Evolutionary conservation across 2,888 invertebrate species (phyloP), one percentile per base, ranked within the genome.

Genomic region (Entomobrya proxima): DNA sequence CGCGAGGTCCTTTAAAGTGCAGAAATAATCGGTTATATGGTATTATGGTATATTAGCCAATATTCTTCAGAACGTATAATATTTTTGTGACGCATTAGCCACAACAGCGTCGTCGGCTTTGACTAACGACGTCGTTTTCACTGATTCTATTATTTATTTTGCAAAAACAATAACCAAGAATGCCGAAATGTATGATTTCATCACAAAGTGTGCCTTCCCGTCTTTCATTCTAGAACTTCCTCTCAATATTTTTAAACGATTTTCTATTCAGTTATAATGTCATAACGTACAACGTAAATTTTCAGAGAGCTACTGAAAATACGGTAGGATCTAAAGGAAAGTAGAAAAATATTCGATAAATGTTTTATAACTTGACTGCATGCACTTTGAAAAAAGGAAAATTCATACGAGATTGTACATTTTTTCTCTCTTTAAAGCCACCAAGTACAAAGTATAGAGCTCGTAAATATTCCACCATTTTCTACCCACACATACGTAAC

Each of bases 341-440:
- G n/a, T n/a, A n/a, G n/a, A n/a, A n/a, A n/a, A n/a, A n/a, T n/a
- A n/a, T n/a, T n/a, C n/a, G n/a, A n/a, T n/a, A n/a, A n/a, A n/a
- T n/a, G n/a, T n/a, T n/a, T n/a, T n/a, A n/a, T n/a, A n/a, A n/a
- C n/a, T n/a, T n/a, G n/a, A n/a, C n/a, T n/a, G 9, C 27, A 61
- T 61, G 61, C 27, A 61, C 5, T 24, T 61, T 44, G n/a, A n/a
- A n/a, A n/a, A n/a, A n/a, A n/a, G n/a, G n/a, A n/a, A 67, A 79
- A 79, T 79, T 79, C 79, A 79, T 67, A n/a, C n/a, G 79, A 79
- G 67, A 18, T 64, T 47, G 32, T 40, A 35, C 27, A 40, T 69
- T 74, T 50, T 50, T 21, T 2, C 47, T 37, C 13, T 50, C 21
- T 74, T 11, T 1, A 24, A 69, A 69, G 44, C 21, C 40, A n/a